Base-by-base conservation (phyloP, 2,113 vertebrate genomes). In the Chinchilla lanigera region DNA sequence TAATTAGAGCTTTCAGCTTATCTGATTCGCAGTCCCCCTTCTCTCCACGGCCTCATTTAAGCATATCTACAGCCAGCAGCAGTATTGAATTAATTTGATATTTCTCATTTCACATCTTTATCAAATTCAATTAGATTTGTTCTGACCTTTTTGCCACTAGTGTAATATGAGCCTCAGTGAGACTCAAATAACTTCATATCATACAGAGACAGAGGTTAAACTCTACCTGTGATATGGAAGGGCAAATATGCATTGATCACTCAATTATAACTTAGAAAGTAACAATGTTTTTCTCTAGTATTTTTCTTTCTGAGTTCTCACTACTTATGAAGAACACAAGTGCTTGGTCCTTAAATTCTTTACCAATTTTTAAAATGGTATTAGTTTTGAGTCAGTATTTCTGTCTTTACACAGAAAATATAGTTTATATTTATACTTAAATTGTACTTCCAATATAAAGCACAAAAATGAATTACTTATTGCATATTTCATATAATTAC, bases 291-390 rank as follows among this genome's bases (percentile, higher is more conserved):
- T 86, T 50, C n/a, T 38, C 20, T 61, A 52, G 67, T 67, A 11
- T 33, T 71, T 44, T n/a, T 65, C 26, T 75, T 81, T 75, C 4
- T n/a, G 28, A 67, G 22, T 52, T 60, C 13, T 93, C 38, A n/a
- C 8, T 52, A 80, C 8, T 54, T 47, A 26, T 35, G 41, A 56
- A 65, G 82, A 95, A 90, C 44, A 54, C 4, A 63, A 89, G 85
- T 73, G 84, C 3, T 54, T 61, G 80, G 19, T 60, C 41, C 5
- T 91, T 52, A 60, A 63, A 85, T 89, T 91, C 26, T 47, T 88
- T 20, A 67, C 0, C 60, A 80, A 24, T 90, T 71, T 96, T 67
- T 8, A 90, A 96, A 96, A 92, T 71, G 89, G 30, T 28, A 82
- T 69, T 86, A 94, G 16, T n/a, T 65, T 69, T 63, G 38, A 60